phyloP scores from a whole-genome alignment of 2,888 invertebrate genomes.

The Rhaphigaster nebulosa region DNA sequence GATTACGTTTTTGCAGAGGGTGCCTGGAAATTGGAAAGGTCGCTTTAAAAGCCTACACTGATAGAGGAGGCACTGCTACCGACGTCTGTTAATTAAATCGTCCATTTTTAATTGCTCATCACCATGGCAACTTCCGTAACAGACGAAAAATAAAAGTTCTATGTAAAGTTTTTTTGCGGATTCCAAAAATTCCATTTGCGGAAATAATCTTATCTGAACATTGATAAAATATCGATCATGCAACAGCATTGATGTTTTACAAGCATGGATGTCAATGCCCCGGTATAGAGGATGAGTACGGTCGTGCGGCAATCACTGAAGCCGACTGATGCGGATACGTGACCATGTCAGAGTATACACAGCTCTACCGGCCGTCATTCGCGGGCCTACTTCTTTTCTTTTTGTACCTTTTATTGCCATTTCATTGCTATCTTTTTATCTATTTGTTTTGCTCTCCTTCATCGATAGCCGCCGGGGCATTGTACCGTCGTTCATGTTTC shows the following conservation, averaged over 20 bases:
- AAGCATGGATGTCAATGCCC: background rate
- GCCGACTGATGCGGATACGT: conserved; percentile 20
- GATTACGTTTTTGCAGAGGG: background rate
- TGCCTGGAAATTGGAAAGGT: background rate
- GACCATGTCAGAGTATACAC: conserved; percentile 30
- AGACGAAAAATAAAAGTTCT: background rate
- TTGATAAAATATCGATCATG: background rate
- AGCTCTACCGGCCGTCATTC: background rate
- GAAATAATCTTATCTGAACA: background rate
- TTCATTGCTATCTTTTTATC: background rate
- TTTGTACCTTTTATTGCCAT: conserved; percentile 24
- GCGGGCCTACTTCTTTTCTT: background rate
- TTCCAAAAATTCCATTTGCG: background rate
- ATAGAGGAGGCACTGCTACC: background rate
- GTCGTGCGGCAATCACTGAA: background rate
- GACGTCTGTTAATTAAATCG: conserved; percentile 24
- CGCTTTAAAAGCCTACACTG: background rate
- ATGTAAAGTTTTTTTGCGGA: too few species aligned
- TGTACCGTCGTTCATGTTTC: background rate
- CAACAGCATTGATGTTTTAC: background rate
- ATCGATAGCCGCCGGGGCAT: conserved; percentile 17
- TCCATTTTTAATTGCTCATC: background rate
- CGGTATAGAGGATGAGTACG: background rate
- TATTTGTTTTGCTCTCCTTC: conserved; percentile 9
- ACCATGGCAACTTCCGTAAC: background rate